Evolutionary conservation across 2,888 invertebrate genomes (phyloP), one percentile per base, ranked within the genome.

Genomic region (Aspidiotus rigidus): DNA sequence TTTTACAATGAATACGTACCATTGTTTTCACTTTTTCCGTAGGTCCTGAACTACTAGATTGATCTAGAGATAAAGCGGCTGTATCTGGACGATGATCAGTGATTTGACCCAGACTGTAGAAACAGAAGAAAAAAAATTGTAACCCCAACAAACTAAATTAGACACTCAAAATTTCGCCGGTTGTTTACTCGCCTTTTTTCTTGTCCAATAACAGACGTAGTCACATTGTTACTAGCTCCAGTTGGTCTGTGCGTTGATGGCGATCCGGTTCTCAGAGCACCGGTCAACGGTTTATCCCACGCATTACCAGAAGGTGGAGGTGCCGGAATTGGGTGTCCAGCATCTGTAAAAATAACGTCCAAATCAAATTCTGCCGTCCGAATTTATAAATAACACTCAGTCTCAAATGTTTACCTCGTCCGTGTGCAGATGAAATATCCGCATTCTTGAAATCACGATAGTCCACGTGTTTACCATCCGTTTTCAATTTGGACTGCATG

Each of bases 201-300:
- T 62, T 62, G 16, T 2, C 15, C 42, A 13, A n/a, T 41, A 41
- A 41, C 62, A 3, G 44, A 7, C n/a, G 62, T 5, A 40, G 62
- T 40, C 1, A 17, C 11, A 6, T 1, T 57, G 16, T 62, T 62
- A n/a, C 15, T 62, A 7, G 57, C 16, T 62, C 42, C 66, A 2
- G 53, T 16, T 1, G 49, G 39, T 13, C 15, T 59, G 7, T 49
- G 57, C 7, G 60, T 67, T 8, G 59, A 59, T n/a, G 80, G 79
- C 3, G 81, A 81, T 73, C 81, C 84, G 7, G 84, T 81, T 71
- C 86, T 80, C 73, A 88, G 77, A 63, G 85, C 83, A 75, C 87
- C 84, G 44, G 85, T 85, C 74, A 90, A 86, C 6, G 90, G 89
- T 78, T 91, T 91, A 74, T 90, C 90, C 92, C 92, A 92, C 3